Percentiles rank a stretch among this genome's conserved stretches.
These are phyloP conservation scores for Cremastinae sp. DNA, from an alignment of 2,888 invertebrate species.

Conservation along the genomic window DNA sequence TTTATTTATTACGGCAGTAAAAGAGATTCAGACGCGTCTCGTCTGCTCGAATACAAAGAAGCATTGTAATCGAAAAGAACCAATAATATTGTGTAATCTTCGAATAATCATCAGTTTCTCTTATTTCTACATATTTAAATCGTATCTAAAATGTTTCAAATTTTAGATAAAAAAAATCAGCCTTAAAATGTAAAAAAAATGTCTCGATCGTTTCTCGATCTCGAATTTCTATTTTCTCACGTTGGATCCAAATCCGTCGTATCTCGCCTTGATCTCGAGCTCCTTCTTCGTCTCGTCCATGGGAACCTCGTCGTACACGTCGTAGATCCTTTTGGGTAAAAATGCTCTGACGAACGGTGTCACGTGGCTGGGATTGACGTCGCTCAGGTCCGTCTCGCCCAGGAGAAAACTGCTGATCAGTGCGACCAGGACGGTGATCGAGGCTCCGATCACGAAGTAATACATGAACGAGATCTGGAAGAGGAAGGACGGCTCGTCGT, in stretches of 20 bases:
- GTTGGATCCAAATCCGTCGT: slow-evolving; percentile 7
- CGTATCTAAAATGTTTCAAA: neutral
- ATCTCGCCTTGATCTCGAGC: neutral
- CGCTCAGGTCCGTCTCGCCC: slow-evolving; percentile 81
- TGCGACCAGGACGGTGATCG: slow-evolving; percentile 83
- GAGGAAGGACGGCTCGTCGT: slow-evolving; percentile 80
- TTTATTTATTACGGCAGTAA: slow-evolving; percentile 45
- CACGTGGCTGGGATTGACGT: slow-evolving; percentile 84
- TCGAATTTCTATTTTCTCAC: slow-evolving; percentile 1
- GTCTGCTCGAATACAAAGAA: slow-evolving; percentile 21
- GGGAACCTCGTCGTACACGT: slow-evolving; percentile 64
- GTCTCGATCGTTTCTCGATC: neutral
- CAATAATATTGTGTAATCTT: slow-evolving; percentile 39
- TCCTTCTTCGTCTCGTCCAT: slow-evolving; percentile 57
- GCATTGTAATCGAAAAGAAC: slow-evolving; percentile 43
- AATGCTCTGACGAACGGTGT: slow-evolving; percentile 82
- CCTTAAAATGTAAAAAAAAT: neutral
- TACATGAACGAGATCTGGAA: slow-evolving; percentile 87
- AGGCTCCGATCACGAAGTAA: slow-evolving; percentile 84
- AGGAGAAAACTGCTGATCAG: slow-evolving; percentile 84
- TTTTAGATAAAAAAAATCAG: neutral
- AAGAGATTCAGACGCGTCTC: slow-evolving; percentile 19
- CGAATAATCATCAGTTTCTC: neutral
- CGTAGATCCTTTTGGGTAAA: slow-evolving; percentile 63
- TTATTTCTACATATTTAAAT: neutral